These are phyloP conservation scores for Potamilus streckersoni DNA, from an alignment of 1,140 invertebrate species.

Conservation along the genomic window DNA sequence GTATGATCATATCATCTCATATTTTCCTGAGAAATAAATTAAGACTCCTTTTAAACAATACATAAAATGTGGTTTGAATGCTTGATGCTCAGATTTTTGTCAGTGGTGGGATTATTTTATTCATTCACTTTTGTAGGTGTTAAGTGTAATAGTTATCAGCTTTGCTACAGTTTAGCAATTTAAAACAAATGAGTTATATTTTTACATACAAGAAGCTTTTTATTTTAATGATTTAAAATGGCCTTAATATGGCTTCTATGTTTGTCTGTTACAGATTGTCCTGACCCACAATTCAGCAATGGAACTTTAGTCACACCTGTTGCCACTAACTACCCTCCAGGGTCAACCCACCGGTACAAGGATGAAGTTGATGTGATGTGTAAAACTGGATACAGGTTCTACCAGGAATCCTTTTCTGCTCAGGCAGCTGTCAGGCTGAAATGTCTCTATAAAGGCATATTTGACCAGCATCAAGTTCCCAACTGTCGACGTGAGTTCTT, in stretches of 20 bases:
- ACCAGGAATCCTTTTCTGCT: conserved; percentile 1
- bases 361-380: conserved; percentile 3
- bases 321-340: neutral
- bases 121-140: no score
- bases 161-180: no score
- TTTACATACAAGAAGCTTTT: no score
- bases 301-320: conserved; percentile 3
- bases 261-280: conserved; percentile 19
- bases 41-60: no score
- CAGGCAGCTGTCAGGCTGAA: neutral
- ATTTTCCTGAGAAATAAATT: no score
- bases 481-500: conserved; percentile 19
- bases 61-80: no score
- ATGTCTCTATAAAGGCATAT: conserved; percentile 14
- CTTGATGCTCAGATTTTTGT: no score
- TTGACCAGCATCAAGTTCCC: conserved; percentile 14
- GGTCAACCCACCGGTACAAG: neutral
- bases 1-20: no score
- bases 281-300: conserved; percentile 16
- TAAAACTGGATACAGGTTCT: conserved; percentile 13
- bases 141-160: no score
- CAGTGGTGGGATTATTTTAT: no score
- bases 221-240: no score
- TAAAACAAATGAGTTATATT: no score
- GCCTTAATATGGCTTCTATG: neutral